Conservation (phyloP, 2,797 vertebrate species). For the Bradypodion ventrale region DNA sequence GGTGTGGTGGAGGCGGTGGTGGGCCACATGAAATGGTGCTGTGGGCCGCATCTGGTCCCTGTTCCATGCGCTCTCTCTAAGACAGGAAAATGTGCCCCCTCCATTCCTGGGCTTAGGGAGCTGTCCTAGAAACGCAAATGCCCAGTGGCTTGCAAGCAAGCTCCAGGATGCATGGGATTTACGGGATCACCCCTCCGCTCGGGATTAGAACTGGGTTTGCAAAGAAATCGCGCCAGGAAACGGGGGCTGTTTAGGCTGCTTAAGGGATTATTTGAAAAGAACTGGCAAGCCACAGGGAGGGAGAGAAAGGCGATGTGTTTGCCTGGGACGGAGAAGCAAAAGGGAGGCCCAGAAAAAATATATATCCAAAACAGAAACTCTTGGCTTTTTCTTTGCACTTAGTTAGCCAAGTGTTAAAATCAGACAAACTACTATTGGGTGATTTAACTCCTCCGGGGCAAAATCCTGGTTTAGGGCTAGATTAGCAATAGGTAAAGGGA, state of each 20-base stretch:
- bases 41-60: too few species aligned
- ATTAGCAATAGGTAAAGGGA: too few species aligned
- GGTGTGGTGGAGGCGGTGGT: too few species aligned
- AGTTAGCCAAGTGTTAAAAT: too few species aligned
- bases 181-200: not conserved
- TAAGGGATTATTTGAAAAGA: slow-evolving; percentile 18
- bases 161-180: not conserved
- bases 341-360: too few species aligned
- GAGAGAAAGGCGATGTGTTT: not conserved
- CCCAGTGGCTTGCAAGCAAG: too few species aligned
- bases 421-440: too few species aligned
- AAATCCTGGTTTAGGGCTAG: too few species aligned
- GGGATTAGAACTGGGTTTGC: slow-evolving; percentile 1
- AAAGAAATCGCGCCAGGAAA: not conserved
- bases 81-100: not conserved
- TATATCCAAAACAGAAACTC: too few species aligned
- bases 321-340: not conserved
- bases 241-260: not conserved
- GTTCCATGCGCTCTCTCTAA: not conserved
- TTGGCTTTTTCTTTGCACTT: not conserved
- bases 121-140: not conserved
- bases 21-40: too few species aligned
- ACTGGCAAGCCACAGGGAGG: not conserved
- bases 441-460: too few species aligned
- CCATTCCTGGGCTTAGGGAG: not conserved